Evolutionary conservation across 2,113 vertebrate genomes (phyloP).

Genomic region (Todiramphus chloris): DNA sequence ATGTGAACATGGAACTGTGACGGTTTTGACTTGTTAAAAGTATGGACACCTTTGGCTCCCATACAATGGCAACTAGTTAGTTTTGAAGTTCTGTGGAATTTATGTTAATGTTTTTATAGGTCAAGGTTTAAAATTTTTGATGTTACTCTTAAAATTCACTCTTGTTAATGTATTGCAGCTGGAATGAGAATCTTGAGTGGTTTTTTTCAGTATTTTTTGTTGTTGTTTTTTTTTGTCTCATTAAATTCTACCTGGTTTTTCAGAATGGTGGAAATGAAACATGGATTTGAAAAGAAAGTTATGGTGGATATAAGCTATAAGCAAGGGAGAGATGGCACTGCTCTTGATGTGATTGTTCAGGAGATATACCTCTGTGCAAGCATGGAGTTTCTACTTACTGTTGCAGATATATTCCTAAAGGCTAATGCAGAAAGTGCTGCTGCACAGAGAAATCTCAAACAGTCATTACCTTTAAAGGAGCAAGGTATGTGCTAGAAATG

Average conservation of each 20-base stretch:
- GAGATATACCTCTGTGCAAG: constrained; percentile 94
- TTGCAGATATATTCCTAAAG: constrained; percentile 90
- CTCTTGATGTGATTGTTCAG: constrained; percentile 84
- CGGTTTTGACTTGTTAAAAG: background rate
- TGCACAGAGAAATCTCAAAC: constrained; percentile 76
- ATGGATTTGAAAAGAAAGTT: constrained; percentile 86
- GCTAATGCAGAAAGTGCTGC: constrained; percentile 81
- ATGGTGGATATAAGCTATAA: constrained; percentile 92
- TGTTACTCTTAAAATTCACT: background rate
- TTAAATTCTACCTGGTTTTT: constrained; percentile 34
- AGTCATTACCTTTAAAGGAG: constrained; percentile 74
- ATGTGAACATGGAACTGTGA: background rate
- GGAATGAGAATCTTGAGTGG: background rate
- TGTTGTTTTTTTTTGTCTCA: background rate
- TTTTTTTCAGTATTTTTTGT: background rate
- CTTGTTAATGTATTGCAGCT: background rate
- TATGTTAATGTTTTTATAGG: background rate
- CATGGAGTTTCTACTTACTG: constrained; percentile 93
- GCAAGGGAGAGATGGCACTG: constrained; percentile 82
- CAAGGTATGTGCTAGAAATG: constrained; percentile 68
- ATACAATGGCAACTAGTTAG: background rate
- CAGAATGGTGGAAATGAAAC: constrained; percentile 94
- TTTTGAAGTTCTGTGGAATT: background rate
- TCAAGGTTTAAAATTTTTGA: background rate
- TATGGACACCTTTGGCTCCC: background rate